Evolutionary conservation across 2,888 invertebrate genomes (phyloP).

Genomic region (Iselma pallidipennis): DNA sequence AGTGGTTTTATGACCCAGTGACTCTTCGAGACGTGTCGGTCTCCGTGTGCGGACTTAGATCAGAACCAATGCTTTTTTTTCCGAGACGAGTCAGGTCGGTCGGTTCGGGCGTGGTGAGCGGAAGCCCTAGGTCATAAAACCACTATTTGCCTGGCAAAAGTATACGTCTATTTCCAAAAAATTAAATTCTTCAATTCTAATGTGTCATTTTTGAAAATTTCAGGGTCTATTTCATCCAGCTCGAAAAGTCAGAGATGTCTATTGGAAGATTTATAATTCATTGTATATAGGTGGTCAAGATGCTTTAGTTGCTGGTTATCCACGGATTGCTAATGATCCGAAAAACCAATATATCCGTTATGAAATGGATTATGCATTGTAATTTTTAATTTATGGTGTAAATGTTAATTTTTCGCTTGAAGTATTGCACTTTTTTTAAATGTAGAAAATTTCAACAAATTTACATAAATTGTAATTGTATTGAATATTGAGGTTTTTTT

Average conservation of each 20-base stretch:
- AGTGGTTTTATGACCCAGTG: no score
- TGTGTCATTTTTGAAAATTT: constrained; percentile 43
- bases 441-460: neutral
- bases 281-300: constrained; percentile 99
- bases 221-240: constrained; percentile 99
- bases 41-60: neutral
- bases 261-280: constrained; percentile 99
- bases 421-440: neutral
- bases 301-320: constrained; percentile 95
- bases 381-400: constrained; percentile 49
- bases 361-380: constrained; percentile 91
- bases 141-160: no score
- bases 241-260: constrained; percentile 97
- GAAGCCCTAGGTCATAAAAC: no score
- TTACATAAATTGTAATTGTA: neutral
- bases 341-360: constrained; percentile 92
- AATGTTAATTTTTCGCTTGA: neutral
- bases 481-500: no score
- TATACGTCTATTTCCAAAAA: no score
- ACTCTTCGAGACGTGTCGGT: neutral
- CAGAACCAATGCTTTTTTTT: neutral
- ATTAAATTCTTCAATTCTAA: neutral
- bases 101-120: no score
- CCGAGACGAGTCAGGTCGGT: no score
- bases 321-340: constrained; percentile 94